Percentiles rank a stretch among this genome's conserved stretches.
phyloP scores from a whole-genome alignment of 2,888 invertebrate genomes.

The Perizoma affinitatum region DNA sequence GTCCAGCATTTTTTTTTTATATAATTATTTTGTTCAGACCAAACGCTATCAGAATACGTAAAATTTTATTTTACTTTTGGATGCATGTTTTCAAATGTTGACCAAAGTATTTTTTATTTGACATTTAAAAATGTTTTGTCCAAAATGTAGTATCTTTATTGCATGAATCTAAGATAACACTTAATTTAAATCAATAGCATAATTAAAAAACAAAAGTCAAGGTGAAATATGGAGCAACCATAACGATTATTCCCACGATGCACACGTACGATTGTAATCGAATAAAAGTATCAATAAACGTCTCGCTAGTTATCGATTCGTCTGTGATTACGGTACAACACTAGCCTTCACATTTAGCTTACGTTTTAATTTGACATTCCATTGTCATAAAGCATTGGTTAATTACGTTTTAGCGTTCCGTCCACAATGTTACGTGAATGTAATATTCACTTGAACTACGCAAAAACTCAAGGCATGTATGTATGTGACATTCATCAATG shows the following conservation, averaged over 20 bases:
- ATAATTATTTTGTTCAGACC: too few relatives aligned
- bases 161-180: too few relatives aligned
- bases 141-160: constrained; percentile 6
- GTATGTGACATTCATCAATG: too few relatives aligned
- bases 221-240: constrained; percentile 6
- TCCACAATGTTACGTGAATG: too few relatives aligned
- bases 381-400: too few relatives aligned
- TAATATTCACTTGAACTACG: too few relatives aligned
- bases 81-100: not conserved
- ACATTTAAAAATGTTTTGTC: not conserved
- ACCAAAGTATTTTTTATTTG: not conserved
- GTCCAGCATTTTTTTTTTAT: too few relatives aligned
- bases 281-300: constrained; percentile 16
- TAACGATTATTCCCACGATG: constrained; percentile 8
- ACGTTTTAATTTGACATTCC: constrained; percentile 2
- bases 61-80: not conserved
- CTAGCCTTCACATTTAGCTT: constrained; percentile 23
- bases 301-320: constrained; percentile 15
- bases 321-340: constrained; percentile 14
- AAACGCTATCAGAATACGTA: too few relatives aligned
- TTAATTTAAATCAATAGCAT: constrained; percentile 3
- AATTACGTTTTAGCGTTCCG: too few relatives aligned
- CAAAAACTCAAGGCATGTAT: too few relatives aligned
- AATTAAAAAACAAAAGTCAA: constrained; percentile 13
- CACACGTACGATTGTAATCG: constrained; percentile 10